Percentiles rank a stretch among this genome's conserved stretches.
Conservation (phyloP, 2,888 invertebrate species). For the Platynereis dumerilii region DNA sequence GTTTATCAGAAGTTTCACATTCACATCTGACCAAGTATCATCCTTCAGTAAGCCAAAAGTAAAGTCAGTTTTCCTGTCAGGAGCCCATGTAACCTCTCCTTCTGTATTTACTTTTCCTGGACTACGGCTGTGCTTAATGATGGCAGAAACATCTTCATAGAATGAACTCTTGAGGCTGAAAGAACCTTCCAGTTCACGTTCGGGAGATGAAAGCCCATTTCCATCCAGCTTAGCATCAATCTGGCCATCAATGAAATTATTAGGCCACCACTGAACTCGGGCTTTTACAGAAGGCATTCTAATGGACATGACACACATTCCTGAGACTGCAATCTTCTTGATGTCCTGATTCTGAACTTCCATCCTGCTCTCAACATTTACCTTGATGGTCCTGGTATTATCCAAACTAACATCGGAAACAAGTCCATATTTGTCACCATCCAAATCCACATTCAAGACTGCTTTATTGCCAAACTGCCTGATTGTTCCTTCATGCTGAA, state of each 20-base stretch:
- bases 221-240: neutral
- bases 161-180: slow-evolving; percentile 8
- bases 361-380: too few species aligned
- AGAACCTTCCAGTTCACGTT: neutral
- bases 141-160: slow-evolving; percentile 26
- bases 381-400: too few species aligned
- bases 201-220: neutral
- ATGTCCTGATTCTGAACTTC: too few species aligned
- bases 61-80: slow-evolving; percentile 30
- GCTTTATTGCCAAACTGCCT: too few species aligned
- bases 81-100: slow-evolving; percentile 41
- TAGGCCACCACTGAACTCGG: slow-evolving; percentile 16
- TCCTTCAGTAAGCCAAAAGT: neutral
- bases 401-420: too few species aligned
- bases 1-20: neutral
- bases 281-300: neutral
- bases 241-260: neutral
- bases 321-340: too few species aligned
- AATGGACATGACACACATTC: too few species aligned
- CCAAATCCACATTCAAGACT: too few species aligned
- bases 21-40: neutral
- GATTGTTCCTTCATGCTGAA: too few species aligned
- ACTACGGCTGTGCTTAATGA: slow-evolving; percentile 25
- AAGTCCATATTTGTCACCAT: too few species aligned
- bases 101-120: slow-evolving; percentile 14